Conservation (phyloP, 2,113 vertebrate species). For the Microcebus jonahi region DNA sequence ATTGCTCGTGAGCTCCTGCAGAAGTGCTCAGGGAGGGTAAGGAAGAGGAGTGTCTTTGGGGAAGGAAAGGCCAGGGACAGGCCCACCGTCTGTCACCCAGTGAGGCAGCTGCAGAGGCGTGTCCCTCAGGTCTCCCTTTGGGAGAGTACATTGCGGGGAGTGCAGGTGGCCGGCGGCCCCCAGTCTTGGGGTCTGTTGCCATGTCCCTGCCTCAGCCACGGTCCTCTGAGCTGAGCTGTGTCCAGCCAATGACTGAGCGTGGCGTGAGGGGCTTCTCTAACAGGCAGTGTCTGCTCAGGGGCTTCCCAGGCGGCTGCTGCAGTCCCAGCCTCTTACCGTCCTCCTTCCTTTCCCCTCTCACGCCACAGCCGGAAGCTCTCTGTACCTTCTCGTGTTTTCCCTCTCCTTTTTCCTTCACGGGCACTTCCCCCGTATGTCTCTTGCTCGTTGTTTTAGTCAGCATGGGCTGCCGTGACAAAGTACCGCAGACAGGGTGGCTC, state of each 20-base stretch:
- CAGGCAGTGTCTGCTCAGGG: neutral
- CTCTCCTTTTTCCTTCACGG: neutral
- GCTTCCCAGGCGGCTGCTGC: neutral
- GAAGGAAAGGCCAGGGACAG: neutral
- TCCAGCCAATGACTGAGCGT: neutral
- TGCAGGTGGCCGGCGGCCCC: neutral
- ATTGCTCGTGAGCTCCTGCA: neutral
- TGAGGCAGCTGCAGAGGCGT: neutral
- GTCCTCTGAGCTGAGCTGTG: neutral
- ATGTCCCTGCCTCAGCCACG: rapidly evolving
- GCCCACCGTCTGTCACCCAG: neutral
- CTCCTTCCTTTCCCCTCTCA: too few species aligned
- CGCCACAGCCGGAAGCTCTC: neutral
- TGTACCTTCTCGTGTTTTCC: neutral
- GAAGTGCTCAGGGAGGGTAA: neutral
- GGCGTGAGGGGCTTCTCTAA: neutral
- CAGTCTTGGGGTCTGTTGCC: neutral
- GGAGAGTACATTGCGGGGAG: neutral
- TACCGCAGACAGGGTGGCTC: neutral
- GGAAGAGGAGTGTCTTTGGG: neutral
- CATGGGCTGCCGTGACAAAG: neutral
- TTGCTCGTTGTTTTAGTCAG: neutral
- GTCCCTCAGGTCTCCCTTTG: neutral
- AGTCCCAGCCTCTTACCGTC: neutral
- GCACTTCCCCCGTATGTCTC: neutral